Base-by-base conservation (phyloP, 2,888 invertebrate species). In the Scaptomyza tumidula region DNA sequence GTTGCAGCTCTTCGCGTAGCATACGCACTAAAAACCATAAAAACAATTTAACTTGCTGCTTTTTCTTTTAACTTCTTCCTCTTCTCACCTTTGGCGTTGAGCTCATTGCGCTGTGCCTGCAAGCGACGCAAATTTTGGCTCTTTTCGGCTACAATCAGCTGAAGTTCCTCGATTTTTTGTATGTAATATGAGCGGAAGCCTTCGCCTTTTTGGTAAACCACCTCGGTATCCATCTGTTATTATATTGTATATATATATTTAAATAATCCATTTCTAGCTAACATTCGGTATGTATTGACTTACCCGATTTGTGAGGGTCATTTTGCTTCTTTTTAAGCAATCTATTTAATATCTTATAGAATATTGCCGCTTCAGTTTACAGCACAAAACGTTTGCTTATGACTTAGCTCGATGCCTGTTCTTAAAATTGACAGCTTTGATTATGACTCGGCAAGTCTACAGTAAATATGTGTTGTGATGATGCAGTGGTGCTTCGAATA, bases 81-180 rank as follows among this genome's bases (percentile, higher is more conserved):
- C 54, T 24, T 52, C 49, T 54, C 92, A 97, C 97, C 97, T 96
- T 99, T 99, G 9, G 98, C 98, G 93, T 99, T 99, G 1, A 99
- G 95, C 92, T 99, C 99, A 94, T 99, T 99, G 78, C 99, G 94
- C 92, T 99, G 99, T 14, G 99, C 99, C 93, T 99, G 99, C 70
- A 99, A 93, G 91, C 99, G 96, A 59, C 99, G 94, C 54, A 99
- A 94, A 93, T 99, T 99, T 93, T 99, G 99, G 81, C 97, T 97
- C 91, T 99, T 99, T 89, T 99, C 99, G n/a, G 98, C 97, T 6
- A 99, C 98, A 82, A 97, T 95, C 58, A 99, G 94, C 92, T 98
- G 98, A 24, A 99, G 93, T 92, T 99, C 99, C 92, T 99, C 99
- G 71, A 99, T 99, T 93, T 99, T 99, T 53, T 98, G 98, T 83